Evolutionary conservation across 2,797 vertebrate genomes (phyloP).

Genomic region (Galaxias olidus): DNA sequence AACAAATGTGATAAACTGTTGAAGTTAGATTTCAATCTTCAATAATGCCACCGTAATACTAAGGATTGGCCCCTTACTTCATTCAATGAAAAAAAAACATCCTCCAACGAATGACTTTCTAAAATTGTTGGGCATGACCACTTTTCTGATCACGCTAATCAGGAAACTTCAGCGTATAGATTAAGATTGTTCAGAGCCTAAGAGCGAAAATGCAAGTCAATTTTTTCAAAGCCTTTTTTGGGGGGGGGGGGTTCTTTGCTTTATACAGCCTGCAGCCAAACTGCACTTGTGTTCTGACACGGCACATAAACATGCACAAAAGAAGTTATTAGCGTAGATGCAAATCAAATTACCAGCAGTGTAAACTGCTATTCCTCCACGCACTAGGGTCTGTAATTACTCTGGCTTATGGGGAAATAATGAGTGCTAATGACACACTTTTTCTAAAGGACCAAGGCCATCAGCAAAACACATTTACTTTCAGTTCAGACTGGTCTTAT

Average conservation of each 20-base stretch:
- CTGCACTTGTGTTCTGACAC: slow-evolving; percentile 84
- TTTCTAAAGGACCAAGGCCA: slow-evolving; percentile 62
- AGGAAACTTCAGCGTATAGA: slow-evolving; percentile 59
- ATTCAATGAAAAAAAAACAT: slow-evolving; percentile 40
- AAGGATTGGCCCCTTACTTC: slow-evolving; percentile 48
- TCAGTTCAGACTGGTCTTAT: too few relatives aligned
- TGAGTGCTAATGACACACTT: slow-evolving; percentile 83
- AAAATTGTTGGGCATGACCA: slow-evolving; percentile 62
- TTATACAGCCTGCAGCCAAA: slow-evolving; percentile 79
- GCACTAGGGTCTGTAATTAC: slow-evolving; percentile 84
- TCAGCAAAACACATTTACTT: slow-evolving; percentile 39
- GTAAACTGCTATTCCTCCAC: slow-evolving; percentile 82
- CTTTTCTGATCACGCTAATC: slow-evolving; percentile 68
- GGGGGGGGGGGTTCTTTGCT: too few relatives aligned
- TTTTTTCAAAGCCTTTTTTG: slow-evolving; percentile 69
- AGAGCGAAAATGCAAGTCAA: slow-evolving; percentile 75
- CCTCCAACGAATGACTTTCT: slow-evolving; percentile 51
- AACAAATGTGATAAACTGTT: too few relatives aligned
- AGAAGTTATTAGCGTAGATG: slow-evolving; percentile 87
- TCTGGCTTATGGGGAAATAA: slow-evolving; percentile 79
- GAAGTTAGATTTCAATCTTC: too few relatives aligned
- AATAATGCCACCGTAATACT: too few relatives aligned
- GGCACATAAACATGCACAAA: slow-evolving; percentile 85
- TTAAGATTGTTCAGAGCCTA: slow-evolving; percentile 64
- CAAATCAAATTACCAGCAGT: slow-evolving; percentile 85